These are phyloP conservation scores for Netelia virgata DNA, from an alignment of 2,888 invertebrate species.

Conservation along the genomic window DNA sequence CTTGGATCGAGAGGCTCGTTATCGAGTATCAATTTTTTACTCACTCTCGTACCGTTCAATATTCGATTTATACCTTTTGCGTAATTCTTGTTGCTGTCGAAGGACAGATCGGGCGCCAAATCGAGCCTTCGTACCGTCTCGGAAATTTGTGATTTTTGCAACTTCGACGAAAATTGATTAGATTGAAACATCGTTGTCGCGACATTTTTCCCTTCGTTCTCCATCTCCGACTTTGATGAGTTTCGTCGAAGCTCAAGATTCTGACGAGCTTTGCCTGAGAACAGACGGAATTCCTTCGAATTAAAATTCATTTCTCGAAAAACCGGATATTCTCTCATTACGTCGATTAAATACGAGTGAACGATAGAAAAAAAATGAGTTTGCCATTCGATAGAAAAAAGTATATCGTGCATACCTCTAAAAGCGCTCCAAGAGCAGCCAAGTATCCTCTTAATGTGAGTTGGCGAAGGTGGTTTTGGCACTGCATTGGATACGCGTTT, in stretches of 20 bases:
- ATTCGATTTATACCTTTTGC: slow-evolving; percentile 76
- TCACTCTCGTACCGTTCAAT: slow-evolving; percentile 80
- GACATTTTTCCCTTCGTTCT: slow-evolving; percentile 59
- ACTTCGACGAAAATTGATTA: slow-evolving; percentile 59
- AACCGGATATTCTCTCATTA: too few species aligned
- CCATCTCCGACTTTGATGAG: slow-evolving; percentile 43
- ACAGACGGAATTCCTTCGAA: background rate
- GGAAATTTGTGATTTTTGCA: slow-evolving; percentile 70
- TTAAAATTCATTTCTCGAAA: background rate
- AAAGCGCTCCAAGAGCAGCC: slow-evolving; percentile 84
- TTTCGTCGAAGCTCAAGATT: slow-evolving; percentile 58
- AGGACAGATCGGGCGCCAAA: slow-evolving; percentile 73
- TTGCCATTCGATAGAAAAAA: slow-evolving; percentile 1
- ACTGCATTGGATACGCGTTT: slow-evolving; percentile 78
- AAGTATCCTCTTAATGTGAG: slow-evolving; percentile 78
- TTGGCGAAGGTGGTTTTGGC: slow-evolving; percentile 80
- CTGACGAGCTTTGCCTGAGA: slow-evolving; percentile 78
- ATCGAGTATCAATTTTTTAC: slow-evolving; percentile 76
- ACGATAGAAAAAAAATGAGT: background rate
- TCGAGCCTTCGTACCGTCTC: slow-evolving; percentile 74
- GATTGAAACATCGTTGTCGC: background rate
- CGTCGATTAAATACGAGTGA: background rate
- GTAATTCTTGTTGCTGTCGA: slow-evolving; percentile 81
- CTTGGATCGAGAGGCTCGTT: slow-evolving; percentile 58
- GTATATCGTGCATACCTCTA: slow-evolving; percentile 75